A percentile compares a stretch with the other conserved stretches of the same genome.
Conservation (phyloP, 2,113 vertebrate species). For the Piaya cayana region DNA sequence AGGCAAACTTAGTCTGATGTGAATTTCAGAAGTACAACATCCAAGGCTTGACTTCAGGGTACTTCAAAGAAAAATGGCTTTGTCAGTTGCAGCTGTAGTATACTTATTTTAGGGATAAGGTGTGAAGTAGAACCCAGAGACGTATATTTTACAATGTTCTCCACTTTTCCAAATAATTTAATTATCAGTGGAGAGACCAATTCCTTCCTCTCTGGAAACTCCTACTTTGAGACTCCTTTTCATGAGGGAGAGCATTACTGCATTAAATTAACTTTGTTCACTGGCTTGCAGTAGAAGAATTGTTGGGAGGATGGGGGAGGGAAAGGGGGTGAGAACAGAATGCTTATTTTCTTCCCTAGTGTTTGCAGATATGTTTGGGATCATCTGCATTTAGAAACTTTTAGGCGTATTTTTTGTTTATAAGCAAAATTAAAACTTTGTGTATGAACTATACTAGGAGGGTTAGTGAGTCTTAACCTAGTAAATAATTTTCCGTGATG, state of each 20-base stretch:
- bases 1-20: background rate
- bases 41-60: background rate
- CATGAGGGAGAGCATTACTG: background rate
- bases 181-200: background rate
- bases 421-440: background rate
- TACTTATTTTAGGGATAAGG: background rate
- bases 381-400: background rate
- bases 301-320: background rate
- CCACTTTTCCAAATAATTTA: background rate
- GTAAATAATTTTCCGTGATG: background rate
- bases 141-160: background rate
- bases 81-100: background rate
- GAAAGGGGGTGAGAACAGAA: background rate
- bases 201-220: background rate
- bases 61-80: background rate
- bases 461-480: background rate
- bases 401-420: background rate
- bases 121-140: background rate
- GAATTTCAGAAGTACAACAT: background rate
- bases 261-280: background rate
- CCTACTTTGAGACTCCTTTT: background rate
- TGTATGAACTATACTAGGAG: accelerated
- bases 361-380: background rate
- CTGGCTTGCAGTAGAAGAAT: background rate
- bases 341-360: background rate